These are phyloP conservation scores for Vesta saturnalis DNA, from an alignment of 2,888 invertebrate species.

Conservation along the genomic window DNA sequence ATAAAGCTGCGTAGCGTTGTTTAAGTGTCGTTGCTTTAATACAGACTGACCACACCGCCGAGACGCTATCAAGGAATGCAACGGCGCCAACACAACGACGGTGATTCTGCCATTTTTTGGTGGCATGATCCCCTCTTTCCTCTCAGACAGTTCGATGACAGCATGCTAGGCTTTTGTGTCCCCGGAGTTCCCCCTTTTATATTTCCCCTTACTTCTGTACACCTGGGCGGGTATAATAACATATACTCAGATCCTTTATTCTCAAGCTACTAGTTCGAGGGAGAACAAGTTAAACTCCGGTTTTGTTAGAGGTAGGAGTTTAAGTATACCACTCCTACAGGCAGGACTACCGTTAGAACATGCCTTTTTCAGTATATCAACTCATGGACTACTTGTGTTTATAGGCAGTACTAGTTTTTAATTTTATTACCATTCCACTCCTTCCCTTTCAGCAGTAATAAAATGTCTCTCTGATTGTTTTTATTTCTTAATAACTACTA, in stretches of 20 bases:
- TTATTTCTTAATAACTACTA: conserved; percentile 15
- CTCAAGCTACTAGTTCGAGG: conserved; percentile 41
- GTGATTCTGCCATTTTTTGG: conserved; percentile 59
- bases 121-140: conserved; percentile 47
- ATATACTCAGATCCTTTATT: conserved; percentile 49
- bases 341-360: conserved; percentile 33
- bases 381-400: conserved; percentile 46
- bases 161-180: conserved; percentile 58
- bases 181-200: conserved; percentile 42
- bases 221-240: conserved; percentile 64
- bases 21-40: conserved; percentile 62
- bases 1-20: conserved; percentile 42
- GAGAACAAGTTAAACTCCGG: conserved; percentile 34
- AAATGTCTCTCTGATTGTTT: conserved; percentile 35
- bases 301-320: conserved; percentile 18
- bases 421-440: conserved; percentile 44
- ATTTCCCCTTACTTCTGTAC: conserved; percentile 60
- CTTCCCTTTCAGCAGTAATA: conserved; percentile 34
- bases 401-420: conserved; percentile 45
- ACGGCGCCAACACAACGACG: conserved; percentile 47
- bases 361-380: conserved; percentile 40
- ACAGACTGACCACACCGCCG: conserved; percentile 66
- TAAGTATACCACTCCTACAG: conserved; percentile 41
- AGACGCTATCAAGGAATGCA: conserved; percentile 70
- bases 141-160: conserved; percentile 55